phyloP scores from a whole-genome alignment of 2,113 vertebrate species.

The Spilogale gracilis region DNA sequence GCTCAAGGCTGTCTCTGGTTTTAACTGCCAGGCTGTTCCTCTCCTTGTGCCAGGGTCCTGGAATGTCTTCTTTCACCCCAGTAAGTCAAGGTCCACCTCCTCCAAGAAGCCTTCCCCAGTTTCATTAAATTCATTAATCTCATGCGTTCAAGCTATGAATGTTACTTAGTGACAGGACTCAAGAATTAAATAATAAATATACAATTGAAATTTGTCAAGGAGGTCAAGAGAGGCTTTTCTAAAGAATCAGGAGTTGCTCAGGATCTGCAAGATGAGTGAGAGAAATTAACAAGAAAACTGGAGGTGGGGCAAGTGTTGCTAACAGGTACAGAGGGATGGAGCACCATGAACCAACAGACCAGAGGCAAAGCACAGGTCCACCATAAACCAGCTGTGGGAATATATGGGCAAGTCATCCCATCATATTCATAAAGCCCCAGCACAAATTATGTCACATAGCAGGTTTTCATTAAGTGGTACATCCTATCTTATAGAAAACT shows the following conservation, averaged over 20 bases:
- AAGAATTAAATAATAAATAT: background rate
- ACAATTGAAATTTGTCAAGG: background rate
- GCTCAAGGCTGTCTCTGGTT: background rate
- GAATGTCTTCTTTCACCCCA: background rate
- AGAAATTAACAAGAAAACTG: background rate
- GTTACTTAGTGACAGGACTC: background rate
- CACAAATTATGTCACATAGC: background rate
- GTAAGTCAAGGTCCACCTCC: background rate
- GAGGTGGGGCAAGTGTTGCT: background rate
- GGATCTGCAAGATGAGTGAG: background rate
- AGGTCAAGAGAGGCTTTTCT: background rate
- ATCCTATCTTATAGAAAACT: background rate
- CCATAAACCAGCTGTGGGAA: background rate
- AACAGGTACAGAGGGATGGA: background rate
- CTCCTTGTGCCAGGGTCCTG: background rate
- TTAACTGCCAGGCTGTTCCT: background rate
- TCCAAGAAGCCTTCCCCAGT: background rate
- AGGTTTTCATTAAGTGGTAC: background rate
- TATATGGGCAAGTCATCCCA: background rate
- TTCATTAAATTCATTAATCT: background rate
- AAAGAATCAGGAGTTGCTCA: background rate
- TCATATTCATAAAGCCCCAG: background rate
- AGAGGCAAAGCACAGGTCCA: background rate
- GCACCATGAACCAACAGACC: background rate
- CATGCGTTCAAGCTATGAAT: background rate